Evolutionary conservation across 2,113 vertebrate genomes (phyloP).

Genomic region (Egretta garzetta): DNA sequence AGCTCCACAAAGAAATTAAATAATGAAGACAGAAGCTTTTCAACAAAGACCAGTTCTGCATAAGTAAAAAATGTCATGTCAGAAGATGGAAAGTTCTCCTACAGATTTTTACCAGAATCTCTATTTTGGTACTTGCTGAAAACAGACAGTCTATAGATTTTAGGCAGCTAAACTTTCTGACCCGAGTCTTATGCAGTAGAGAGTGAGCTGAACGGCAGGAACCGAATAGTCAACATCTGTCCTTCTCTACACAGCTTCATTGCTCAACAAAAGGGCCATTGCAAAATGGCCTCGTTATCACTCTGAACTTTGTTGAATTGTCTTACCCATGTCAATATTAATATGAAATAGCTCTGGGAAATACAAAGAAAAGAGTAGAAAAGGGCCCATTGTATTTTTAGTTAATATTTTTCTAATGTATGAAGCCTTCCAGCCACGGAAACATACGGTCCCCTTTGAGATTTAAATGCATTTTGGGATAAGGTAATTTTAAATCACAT

Average conservation of each 20-base stretch:
- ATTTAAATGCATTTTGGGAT: slow-evolving; percentile 9
- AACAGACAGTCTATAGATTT: not conserved
- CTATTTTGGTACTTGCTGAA: not conserved
- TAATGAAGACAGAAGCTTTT: slow-evolving; percentile 51
- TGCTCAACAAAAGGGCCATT: not conserved
- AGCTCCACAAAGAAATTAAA: slow-evolving; percentile 65
- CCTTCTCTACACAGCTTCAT: not conserved
- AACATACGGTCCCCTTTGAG: not conserved
- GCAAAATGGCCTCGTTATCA: not conserved
- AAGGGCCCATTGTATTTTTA: not conserved
- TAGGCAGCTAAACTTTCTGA: not conserved
- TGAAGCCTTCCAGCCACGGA: not conserved
- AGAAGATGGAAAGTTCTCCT: not conserved
- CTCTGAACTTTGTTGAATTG: not conserved
- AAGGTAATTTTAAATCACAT: slow-evolving; percentile 27
- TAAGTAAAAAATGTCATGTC: not conserved
- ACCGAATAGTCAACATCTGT: not conserved
- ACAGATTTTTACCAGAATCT: not conserved
- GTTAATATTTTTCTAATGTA: not conserved
- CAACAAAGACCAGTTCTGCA: not conserved
- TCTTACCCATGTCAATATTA: not conserved
- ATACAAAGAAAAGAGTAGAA: not conserved
- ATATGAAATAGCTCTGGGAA: not conserved
- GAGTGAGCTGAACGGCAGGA: not conserved
- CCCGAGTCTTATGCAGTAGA: not conserved